Evolutionary conservation across 2,888 invertebrate genomes (phyloP).

Genomic region (Meghimatium bilineatum): DNA sequence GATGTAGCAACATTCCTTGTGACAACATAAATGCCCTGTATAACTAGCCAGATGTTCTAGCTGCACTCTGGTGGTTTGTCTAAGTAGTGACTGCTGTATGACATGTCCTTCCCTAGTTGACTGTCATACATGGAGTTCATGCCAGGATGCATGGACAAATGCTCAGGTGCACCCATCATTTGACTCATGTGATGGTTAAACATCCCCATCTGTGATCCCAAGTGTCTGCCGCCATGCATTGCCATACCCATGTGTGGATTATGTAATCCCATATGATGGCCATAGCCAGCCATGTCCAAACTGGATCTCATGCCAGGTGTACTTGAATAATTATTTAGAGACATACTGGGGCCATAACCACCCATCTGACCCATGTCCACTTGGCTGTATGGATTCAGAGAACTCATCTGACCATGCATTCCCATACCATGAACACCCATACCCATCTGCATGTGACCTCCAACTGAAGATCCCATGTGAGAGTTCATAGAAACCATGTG

Average conservation of each 20-base stretch:
- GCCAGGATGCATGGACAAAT: slow-evolving; percentile 44
- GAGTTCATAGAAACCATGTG: slow-evolving; percentile 40
- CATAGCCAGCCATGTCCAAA: slow-evolving; percentile 28
- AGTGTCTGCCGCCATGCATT: background rate
- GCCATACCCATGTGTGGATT: slow-evolving; percentile 32
- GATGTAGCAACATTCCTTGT: background rate
- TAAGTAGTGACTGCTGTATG: slow-evolving; percentile 23
- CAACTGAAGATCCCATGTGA: slow-evolving; percentile 35
- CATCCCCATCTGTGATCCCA: slow-evolving; percentile 41
- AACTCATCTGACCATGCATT: slow-evolving; percentile 30
- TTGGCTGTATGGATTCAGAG: slow-evolving; percentile 40
- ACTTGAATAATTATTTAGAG: slow-evolving; percentile 7
- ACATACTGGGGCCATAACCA: slow-evolving; percentile 27
- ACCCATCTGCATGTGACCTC: slow-evolving; percentile 1
- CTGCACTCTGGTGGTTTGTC: slow-evolving; percentile 48
- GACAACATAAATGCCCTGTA: background rate
- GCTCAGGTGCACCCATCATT: slow-evolving; percentile 37
- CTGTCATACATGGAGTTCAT: slow-evolving; percentile 45
- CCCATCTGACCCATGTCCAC: slow-evolving; percentile 38
- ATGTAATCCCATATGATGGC: slow-evolving; percentile 38
- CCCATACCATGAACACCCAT: slow-evolving; percentile 26
- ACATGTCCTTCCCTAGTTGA: slow-evolving; percentile 32
- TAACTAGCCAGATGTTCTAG: background rate
- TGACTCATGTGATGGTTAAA: slow-evolving; percentile 45
- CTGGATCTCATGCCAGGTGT: slow-evolving; percentile 31